Conservation (phyloP, 1,140 invertebrate genomes). For the Anastrepha obliqua region DNA sequence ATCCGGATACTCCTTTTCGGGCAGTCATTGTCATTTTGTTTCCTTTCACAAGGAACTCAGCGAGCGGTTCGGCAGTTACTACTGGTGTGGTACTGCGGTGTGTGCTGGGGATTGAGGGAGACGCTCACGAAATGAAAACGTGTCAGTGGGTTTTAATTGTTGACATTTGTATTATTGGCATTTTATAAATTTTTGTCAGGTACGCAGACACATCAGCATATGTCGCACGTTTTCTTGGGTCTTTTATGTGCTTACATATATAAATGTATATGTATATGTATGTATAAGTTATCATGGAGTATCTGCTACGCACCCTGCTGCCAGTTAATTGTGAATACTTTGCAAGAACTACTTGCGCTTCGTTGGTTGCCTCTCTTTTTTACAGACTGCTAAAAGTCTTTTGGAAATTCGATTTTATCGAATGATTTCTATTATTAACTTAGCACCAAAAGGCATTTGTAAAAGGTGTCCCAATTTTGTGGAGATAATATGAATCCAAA, state of each 20-base stretch:
- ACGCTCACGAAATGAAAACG: slow-evolving; percentile 62
- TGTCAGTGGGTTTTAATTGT: slow-evolving; percentile 65
- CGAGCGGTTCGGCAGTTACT: neutral
- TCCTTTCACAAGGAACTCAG: neutral
- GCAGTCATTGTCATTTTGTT: slow-evolving; percentile 13
- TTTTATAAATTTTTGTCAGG: slow-evolving; percentile 15
- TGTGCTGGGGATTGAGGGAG: neutral
- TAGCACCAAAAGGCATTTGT: no score
- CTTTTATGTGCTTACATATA: neutral
- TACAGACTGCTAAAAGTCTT: no score
- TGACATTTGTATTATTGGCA: slow-evolving; percentile 51
- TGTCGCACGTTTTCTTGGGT: neutral
- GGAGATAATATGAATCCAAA: no score
- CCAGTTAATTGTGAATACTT: no score
- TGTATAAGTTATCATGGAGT: no score
- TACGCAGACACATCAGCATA: neutral
- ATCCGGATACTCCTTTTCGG: neutral
- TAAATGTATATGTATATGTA: neutral
- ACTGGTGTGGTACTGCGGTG: neutral
- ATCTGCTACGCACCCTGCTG: no score
- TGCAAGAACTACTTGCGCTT: no score
- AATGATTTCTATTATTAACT: no score
- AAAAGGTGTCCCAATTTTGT: no score
- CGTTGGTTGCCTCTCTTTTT: no score
- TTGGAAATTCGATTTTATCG: no score